Conservation (phyloP, 2,888 invertebrate genomes). For the Drosophila suboccidentalis region DNA sequence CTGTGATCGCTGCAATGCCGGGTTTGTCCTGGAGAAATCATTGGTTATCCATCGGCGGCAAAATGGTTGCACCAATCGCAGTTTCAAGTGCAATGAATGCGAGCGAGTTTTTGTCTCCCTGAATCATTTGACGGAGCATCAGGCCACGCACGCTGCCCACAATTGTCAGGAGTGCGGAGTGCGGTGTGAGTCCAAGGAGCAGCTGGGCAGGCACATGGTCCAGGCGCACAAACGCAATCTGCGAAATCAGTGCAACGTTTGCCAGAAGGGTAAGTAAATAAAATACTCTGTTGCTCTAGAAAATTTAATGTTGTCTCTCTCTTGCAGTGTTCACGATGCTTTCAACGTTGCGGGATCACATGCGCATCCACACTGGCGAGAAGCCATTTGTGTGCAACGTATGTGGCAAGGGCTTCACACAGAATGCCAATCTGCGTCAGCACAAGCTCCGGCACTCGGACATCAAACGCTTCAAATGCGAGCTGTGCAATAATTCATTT, state of each 20-base stretch:
- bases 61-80: constrained; percentile 86
- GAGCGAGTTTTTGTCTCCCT: constrained; percentile 87
- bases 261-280: constrained; percentile 77
- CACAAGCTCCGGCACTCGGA: constrained; percentile 88
- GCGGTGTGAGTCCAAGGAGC: constrained; percentile 85
- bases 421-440: constrained; percentile 88
- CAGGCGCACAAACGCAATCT: constrained; percentile 85
- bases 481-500: constrained; percentile 86
- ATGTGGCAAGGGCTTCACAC: constrained; percentile 88
- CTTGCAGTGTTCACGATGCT: constrained; percentile 86
- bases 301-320: not conserved
- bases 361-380: constrained; percentile 87
- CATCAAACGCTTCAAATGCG: constrained; percentile 85
- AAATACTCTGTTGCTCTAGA: not conserved
- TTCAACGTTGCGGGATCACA: constrained; percentile 88
- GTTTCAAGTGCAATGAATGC: constrained; percentile 86
- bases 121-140: constrained; percentile 87
- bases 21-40: constrained; percentile 82
- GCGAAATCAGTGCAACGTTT: constrained; percentile 86
- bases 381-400: constrained; percentile 87
- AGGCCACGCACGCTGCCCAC: constrained; percentile 78
- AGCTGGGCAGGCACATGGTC: constrained; percentile 86
- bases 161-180: constrained; percentile 85
- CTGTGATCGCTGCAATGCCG: constrained; percentile 83
- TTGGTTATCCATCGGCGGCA: constrained; percentile 82